Conservation (phyloP, 2,113 vertebrate genomes). For the Tragelaphus buxtoni region DNA sequence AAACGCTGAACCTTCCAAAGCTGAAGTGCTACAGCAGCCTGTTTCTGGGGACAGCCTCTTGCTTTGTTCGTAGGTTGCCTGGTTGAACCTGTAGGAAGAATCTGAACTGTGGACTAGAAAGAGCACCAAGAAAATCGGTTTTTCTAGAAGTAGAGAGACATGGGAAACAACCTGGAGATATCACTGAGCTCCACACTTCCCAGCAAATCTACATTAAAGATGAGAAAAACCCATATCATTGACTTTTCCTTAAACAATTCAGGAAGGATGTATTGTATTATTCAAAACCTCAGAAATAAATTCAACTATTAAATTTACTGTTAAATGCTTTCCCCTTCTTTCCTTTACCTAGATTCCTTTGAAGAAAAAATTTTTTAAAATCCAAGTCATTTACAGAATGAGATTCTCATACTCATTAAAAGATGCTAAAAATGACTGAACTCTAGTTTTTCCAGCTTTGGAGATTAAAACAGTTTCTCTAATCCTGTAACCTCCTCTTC, state of each 20-base stretch:
- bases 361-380: neutral
- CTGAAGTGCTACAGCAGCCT: neutral
- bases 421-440: slow-evolving; percentile 36
- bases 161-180: neutral
- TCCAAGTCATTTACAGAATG: slow-evolving; percentile 20
- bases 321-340: neutral
- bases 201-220: neutral
- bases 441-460: neutral
- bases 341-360: slow-evolving; percentile 4
- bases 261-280: neutral
- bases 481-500: neutral
- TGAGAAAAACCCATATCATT: neutral
- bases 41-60: neutral
- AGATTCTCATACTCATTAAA: slow-evolving; percentile 14
- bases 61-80: neutral
- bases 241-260: neutral
- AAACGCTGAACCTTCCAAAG: neutral
- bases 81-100: neutral
- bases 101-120: neutral
- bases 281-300: slow-evolving; percentile 45
- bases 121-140: neutral
- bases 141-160: neutral
- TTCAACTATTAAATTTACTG: neutral
- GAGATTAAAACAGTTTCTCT: slow-evolving; percentile 8
- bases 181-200: neutral